These are phyloP conservation scores for Homarus americanus DNA, from an alignment of 1,140 invertebrate genomes.

Conservation along the genomic window DNA sequence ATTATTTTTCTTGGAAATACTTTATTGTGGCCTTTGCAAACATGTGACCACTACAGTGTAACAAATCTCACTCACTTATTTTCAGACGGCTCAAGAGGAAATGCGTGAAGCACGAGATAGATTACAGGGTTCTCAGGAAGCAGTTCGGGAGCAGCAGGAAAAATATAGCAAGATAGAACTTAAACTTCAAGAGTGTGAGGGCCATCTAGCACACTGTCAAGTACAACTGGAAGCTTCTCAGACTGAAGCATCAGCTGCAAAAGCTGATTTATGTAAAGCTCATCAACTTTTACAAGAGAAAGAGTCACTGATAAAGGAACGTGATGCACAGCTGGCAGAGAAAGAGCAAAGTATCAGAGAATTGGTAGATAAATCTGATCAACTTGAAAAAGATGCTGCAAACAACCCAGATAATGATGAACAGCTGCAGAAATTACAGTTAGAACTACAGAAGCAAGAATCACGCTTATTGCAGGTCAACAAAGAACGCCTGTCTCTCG, in stretches of 20 bases:
- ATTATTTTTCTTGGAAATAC: no score
- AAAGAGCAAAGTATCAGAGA: conserved; percentile 30
- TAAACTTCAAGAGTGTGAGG: conserved; percentile 26
- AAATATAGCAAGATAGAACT: conserved; percentile 13
- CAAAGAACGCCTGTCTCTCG: conserved; percentile 70
- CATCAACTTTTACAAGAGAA: conserved; percentile 11
- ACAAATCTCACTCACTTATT: no score
- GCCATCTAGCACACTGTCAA: conserved; percentile 26
- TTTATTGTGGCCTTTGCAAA: no score
- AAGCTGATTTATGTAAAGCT: conserved; percentile 5
- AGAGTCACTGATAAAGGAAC: not conserved
- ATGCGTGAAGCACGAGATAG: conserved; percentile 58
- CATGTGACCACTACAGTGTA: no score
- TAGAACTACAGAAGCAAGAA: conserved; percentile 69
- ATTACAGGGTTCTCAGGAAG: conserved; percentile 27
- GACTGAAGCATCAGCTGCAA: conserved; percentile 8
- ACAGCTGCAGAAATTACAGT: conserved; percentile 73
- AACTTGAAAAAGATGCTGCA: conserved; percentile 10
- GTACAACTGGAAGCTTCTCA: conserved; percentile 16
- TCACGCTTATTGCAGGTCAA: conserved; percentile 67
- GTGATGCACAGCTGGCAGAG: conserved; percentile 11
- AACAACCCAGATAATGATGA: conserved; percentile 44
- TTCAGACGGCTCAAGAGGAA: conserved; percentile 58
- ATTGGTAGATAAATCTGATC: not conserved
- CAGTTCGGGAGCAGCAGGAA: conserved; percentile 36